phyloP scores from a whole-genome alignment of 2,797 vertebrate species.

The Gymnoscopelus braueri region DNA sequence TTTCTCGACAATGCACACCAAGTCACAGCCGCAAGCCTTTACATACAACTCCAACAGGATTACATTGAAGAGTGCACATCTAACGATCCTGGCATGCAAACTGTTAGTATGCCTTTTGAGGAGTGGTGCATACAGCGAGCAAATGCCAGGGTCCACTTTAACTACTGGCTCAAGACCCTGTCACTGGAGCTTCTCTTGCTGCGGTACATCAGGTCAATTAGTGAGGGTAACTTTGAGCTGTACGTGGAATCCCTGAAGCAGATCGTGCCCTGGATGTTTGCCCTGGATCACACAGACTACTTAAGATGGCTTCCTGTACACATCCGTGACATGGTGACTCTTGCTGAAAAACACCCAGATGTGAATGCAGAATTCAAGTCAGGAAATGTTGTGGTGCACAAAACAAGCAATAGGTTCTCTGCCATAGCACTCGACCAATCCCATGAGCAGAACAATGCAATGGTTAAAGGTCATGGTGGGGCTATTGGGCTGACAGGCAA shows the following conservation, averaged over 20 bases:
- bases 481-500: background rate
- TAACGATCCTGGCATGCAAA: background rate
- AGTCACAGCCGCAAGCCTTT: constrained; percentile 17
- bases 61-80: constrained; percentile 2
- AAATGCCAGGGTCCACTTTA: background rate
- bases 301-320: constrained; percentile 15
- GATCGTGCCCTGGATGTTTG: constrained; percentile 20
- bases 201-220: constrained; percentile 5
- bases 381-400: constrained; percentile 1
- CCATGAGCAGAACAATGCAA: background rate
- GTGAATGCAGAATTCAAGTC: background rate
- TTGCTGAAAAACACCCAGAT: background rate
- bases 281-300: constrained; percentile 7
- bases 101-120: background rate
- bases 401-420: constrained; percentile 5
- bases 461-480: background rate
- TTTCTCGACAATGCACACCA: constrained; percentile 24
- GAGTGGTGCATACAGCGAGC: constrained; percentile 11
- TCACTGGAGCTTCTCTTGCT: constrained; percentile 4
- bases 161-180: constrained; percentile 15
- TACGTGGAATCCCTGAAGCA: constrained; percentile 11
- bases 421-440: background rate
- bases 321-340: constrained; percentile 10
- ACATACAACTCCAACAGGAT: background rate
- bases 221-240: constrained; percentile 13